A percentile compares a stretch with the other conserved stretches of the same genome.
Evolutionary conservation across 2,797 vertebrate species (phyloP).

Genomic region (Malacoraja senta): DNA sequence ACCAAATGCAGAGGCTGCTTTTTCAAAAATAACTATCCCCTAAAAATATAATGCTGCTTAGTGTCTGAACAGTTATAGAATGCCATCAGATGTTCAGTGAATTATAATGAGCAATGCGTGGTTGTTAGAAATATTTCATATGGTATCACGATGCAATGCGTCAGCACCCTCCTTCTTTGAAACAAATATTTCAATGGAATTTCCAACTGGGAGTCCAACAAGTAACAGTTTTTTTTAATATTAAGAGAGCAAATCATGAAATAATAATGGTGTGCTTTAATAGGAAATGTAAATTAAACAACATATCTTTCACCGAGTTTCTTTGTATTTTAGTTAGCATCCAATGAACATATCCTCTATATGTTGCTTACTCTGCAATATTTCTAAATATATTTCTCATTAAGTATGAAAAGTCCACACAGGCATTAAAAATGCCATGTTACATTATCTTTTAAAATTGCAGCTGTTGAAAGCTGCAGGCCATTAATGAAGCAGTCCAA

Average conservation of each 20-base stretch:
- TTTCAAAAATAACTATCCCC: not conserved
- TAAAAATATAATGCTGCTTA: not conserved
- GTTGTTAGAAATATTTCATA: not conserved
- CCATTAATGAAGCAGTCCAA: not conserved
- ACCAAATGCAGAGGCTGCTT: not conserved
- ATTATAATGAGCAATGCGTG: not conserved
- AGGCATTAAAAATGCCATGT: not conserved
- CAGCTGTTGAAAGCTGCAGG: not conserved
- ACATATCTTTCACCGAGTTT: not conserved
- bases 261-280: not conserved
- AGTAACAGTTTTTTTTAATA: no score
- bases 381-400: conserved; percentile 19
- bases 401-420: not conserved
- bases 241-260: not conserved
- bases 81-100: not conserved
- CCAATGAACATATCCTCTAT: conserved; percentile 7
- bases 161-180: not conserved
- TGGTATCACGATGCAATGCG: not conserved
- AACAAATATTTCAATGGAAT: not conserved
- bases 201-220: not conserved
- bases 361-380: not conserved
- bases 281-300: not conserved
- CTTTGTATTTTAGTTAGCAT: not conserved
- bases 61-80: not conserved
- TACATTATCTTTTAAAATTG: conserved; percentile 28